phyloP scores from a whole-genome alignment of 2,113 vertebrate species.

The Eretmochelys imbricata region DNA sequence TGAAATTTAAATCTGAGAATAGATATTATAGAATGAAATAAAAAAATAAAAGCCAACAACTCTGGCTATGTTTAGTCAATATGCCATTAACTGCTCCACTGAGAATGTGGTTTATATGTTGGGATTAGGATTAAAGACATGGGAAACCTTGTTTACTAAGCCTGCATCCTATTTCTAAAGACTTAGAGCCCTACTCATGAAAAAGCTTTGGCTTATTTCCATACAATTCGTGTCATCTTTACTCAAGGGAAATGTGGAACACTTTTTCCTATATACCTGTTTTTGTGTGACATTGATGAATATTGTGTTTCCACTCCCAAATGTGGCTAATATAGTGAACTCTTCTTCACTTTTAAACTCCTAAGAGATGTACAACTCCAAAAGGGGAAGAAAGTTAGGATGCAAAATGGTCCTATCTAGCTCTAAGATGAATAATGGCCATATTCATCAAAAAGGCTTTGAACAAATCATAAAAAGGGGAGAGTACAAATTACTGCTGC shows the following conservation, averaged over 20 bases:
- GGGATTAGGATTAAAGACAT: background rate
- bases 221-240: slow-evolving; percentile 8
- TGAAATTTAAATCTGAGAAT: slow-evolving; percentile 30
- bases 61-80: background rate
- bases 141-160: slow-evolving; percentile 31
- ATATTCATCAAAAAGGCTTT: slow-evolving; percentile 46
- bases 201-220: slow-evolving; percentile 4
- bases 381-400: background rate
- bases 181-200: background rate
- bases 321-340: background rate
- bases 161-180: slow-evolving; percentile 23
- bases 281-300: slow-evolving; percentile 40
- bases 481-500: slow-evolving; percentile 33
- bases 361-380: background rate
- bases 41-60: slow-evolving; percentile 42
- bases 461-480: slow-evolving; percentile 32
- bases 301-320: slow-evolving; percentile 13
- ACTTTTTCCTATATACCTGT: slow-evolving; percentile 18
- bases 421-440: background rate
- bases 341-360: background rate
- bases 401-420: slow-evolving; percentile 6
- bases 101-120: slow-evolving; percentile 28
- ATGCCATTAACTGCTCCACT: slow-evolving; percentile 55
- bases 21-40: slow-evolving; percentile 13
- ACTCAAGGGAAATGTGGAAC: background rate